phyloP scores from a whole-genome alignment of 1,140 invertebrate species.

The Neodiprion fabricii region DNA sequence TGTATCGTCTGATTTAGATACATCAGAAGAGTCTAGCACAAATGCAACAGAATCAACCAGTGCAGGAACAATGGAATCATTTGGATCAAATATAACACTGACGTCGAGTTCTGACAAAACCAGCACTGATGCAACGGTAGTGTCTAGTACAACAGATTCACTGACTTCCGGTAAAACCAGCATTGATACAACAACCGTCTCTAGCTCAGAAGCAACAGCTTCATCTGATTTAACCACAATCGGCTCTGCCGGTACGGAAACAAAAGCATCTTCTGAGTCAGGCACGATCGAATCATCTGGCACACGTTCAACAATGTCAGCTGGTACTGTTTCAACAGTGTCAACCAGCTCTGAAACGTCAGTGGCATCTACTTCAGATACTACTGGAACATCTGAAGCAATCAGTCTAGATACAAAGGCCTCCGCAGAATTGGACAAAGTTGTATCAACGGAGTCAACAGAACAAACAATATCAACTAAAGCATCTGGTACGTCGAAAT shows the following conservation, averaged over 20 bases:
- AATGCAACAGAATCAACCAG: background rate
- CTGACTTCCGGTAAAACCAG: too few species aligned
- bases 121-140: too few species aligned
- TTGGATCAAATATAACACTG: slow-evolving; percentile 25
- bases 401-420: slow-evolving; percentile 27
- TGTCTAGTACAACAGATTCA: too few species aligned
- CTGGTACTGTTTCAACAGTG: slow-evolving; percentile 21
- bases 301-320: slow-evolving; percentile 5
- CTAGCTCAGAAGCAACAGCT: slow-evolving; percentile 19
- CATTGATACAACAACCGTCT: too few species aligned
- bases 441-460: slow-evolving; percentile 19
- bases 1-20: slow-evolving; percentile 4
- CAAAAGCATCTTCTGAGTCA: background rate
- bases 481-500: background rate
- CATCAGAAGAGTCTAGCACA: slow-evolving; percentile 23
- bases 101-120: slow-evolving; percentile 10
- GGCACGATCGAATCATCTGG: too few species aligned
- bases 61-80: slow-evolving; percentile 25
- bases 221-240: slow-evolving; percentile 25
- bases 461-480: slow-evolving; percentile 7
- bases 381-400: slow-evolving; percentile 27
- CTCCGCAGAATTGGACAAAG: slow-evolving; percentile 9
- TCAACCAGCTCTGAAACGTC: slow-evolving; percentile 19
- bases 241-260: slow-evolving; percentile 9
- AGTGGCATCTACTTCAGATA: slow-evolving; percentile 8